Evolutionary conservation across 2,888 invertebrate species (phyloP), one percentile per base, ranked within the genome.

Genomic region (Latheticus oryzae): DNA sequence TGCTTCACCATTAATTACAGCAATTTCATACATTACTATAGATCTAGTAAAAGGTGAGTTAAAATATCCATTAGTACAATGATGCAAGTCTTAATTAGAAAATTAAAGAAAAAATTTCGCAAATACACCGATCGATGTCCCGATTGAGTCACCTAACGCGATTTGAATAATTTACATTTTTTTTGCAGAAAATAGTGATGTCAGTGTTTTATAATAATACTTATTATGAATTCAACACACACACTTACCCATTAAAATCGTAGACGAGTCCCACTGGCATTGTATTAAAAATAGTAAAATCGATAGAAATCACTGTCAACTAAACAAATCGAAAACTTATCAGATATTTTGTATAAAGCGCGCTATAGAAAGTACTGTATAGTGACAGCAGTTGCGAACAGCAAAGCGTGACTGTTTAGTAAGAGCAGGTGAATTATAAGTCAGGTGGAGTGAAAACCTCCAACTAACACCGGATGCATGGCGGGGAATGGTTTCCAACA

Each of bases 251-350:
- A 79, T 83, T 81, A 75, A 84, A 81, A 79, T 84, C 83, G 71
- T 83, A 83, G 76, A 84, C 79, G 71, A 84, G 80, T 78, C 83
- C 84, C 66, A 84, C 83, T 35, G 84, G 84, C 81, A 85, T 84
- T 28, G 9, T 28, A 9, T 28, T 3, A 2, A 28, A 28, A 2
- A 26, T 26, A n/a, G n/a, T n/a, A 26, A 19, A 19, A 19, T 19
- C 3, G 21, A 5, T 19, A 28, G n/a, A n/a, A n/a, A n/a, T n/a
- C n/a, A n/a, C n/a, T n/a, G n/a, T n/a, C n/a, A n/a, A n/a, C n/a
- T n/a, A n/a, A n/a, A n/a, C n/a, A n/a, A n/a, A n/a, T n/a, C n/a
- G n/a, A n/a, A n/a, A n/a, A n/a, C n/a, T n/a, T n/a, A n/a, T n/a
- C n/a, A n/a, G n/a, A n/a, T n/a, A n/a, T n/a, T n/a, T n/a, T n/a